Evolutionary conservation across 2,113 vertebrate genomes (phyloP).

Genomic region (Gambusia holbrooki): DNA sequence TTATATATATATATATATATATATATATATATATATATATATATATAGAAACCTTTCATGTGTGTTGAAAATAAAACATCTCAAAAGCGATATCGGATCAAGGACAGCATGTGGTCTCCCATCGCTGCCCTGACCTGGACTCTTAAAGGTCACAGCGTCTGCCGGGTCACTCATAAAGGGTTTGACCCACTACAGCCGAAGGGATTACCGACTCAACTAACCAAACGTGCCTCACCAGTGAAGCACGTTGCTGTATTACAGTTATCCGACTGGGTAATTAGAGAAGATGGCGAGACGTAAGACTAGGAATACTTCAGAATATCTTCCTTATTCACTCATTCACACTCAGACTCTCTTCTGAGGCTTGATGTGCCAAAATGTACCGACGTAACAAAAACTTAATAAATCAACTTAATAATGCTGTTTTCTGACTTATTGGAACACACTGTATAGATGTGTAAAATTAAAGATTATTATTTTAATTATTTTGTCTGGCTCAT

Average conservation of each 20-base stretch:
- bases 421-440: no score
- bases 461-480: no score
- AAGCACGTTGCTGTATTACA: not conserved
- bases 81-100: not conserved
- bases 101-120: not conserved
- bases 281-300: not conserved
- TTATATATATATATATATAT: no score
- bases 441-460: no score
- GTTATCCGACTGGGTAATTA: not conserved
- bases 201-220: slow-evolving; percentile 5
- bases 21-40: no score
- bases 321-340: not conserved
- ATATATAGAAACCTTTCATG: no score
- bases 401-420: no score
- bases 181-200: slow-evolving; percentile 20
- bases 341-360: not conserved
- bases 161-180: not conserved
- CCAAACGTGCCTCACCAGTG: not conserved
- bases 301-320: not conserved
- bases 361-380: not conserved
- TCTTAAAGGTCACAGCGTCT: slow-evolving; percentile 27
- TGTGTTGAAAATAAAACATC: not conserved
- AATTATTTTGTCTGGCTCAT: no score
- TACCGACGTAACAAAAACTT: not conserved
- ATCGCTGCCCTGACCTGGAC: slow-evolving; percentile 18